These are phyloP conservation scores for Alosa sapidissima DNA, from an alignment of 2,797 vertebrate genomes.

Conservation along the genomic window DNA sequence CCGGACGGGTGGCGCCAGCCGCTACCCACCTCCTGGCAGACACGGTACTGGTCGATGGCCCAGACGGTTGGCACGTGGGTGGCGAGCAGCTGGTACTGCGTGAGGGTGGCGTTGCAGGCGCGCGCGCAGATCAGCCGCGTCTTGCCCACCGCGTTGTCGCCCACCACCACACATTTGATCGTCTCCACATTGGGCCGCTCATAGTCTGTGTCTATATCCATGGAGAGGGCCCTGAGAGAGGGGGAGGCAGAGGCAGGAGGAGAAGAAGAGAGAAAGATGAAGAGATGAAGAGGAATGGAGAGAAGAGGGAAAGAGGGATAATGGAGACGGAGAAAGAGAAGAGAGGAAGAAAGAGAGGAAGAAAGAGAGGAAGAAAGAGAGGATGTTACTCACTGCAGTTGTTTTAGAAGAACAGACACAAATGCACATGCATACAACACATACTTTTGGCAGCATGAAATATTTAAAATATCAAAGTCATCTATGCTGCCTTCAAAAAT, in stretches of 20 bases:
- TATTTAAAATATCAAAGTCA: neutral
- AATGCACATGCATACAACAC: too few relatives aligned
- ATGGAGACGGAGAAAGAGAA: neutral
- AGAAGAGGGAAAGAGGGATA: neutral
- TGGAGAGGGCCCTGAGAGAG: constrained; percentile 77
- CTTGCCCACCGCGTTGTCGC: constrained; percentile 91
- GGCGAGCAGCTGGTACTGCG: constrained; percentile 92
- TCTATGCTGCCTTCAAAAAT: too few relatives aligned
- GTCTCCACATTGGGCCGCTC: constrained; percentile 93
- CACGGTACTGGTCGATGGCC: constrained; percentile 92
- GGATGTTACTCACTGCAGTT: neutral
- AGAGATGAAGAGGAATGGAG: neutral
- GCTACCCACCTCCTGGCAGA: constrained; percentile 85
- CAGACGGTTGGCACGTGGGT: constrained; percentile 91
- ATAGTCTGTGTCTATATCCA: constrained; percentile 93
- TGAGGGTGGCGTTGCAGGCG: constrained; percentile 91
- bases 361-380: neutral
- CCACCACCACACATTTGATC: constrained; percentile 92
- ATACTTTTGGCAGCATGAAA: neutral
- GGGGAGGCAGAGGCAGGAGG: neutral
- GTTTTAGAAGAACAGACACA: neutral
- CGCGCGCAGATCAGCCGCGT: constrained; percentile 89
- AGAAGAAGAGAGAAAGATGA: neutral
- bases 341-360: neutral
- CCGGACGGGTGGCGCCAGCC: neutral